A percentile compares a stretch with the other conserved stretches of the same genome.
Conservation (phyloP, 2,888 invertebrate species). For the Leptinotarsa haldemani region DNA sequence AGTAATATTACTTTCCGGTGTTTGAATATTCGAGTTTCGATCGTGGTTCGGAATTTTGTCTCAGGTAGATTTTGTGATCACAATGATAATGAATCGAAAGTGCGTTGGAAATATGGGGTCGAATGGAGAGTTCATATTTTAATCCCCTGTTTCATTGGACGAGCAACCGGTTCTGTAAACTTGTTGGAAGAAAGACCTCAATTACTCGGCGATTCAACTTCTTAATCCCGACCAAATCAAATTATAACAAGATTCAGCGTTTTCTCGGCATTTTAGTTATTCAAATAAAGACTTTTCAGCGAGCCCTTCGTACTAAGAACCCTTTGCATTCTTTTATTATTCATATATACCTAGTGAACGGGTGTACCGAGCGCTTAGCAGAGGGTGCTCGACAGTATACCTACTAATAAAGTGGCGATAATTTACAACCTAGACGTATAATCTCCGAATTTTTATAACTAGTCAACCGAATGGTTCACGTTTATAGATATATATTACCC, state of each 20-base stretch:
- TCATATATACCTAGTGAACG: constrained; percentile 16
- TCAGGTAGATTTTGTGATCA: constrained; percentile 1
- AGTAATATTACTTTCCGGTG: background rate
- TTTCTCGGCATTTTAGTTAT: constrained; percentile 23
- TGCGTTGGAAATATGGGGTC: background rate
- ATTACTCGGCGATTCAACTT: constrained; percentile 30
- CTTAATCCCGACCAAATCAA: constrained; percentile 30
- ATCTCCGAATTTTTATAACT: constrained; percentile 40
- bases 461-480: constrained; percentile 32
- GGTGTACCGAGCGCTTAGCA: background rate
- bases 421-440: constrained; percentile 40
- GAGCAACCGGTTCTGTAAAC: constrained; percentile 31
- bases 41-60: background rate
- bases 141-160: constrained; percentile 2
- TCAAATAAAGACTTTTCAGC: constrained; percentile 33
- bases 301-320: constrained; percentile 15
- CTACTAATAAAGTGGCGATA: constrained; percentile 33
- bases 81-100: background rate
- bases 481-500: constrained; percentile 46
- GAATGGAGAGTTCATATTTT: constrained; percentile 1
- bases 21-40: background rate
- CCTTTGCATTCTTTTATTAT: constrained; percentile 23
- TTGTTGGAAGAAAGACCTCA: constrained; percentile 31
- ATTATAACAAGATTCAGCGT: constrained; percentile 31
- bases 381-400: constrained; percentile 20